phyloP scores from a whole-genome alignment of 2,888 invertebrate species.

The Rambutsinella grinnellia region DNA sequence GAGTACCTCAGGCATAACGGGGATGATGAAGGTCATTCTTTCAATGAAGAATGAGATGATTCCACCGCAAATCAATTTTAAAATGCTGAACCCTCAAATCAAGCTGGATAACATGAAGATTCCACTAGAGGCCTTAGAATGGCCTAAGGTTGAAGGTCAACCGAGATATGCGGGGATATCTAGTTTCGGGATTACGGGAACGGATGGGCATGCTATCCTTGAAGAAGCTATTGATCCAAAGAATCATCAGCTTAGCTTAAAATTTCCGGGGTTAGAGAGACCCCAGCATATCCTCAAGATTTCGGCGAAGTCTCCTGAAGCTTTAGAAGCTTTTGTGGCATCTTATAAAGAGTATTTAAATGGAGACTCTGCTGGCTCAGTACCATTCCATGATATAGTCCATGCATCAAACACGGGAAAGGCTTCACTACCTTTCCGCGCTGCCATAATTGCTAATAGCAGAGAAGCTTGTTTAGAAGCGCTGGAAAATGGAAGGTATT shows the following conservation, averaged over 20 bases:
- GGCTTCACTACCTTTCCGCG: too few relatives aligned
- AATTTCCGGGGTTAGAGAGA: slow-evolving; percentile 16
- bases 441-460: too few relatives aligned
- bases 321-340: slow-evolving; percentile 1
- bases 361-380: too few relatives aligned
- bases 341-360: too few relatives aligned
- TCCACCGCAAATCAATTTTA: slow-evolving; percentile 43
- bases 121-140: too few relatives aligned
- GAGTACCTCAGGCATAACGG: slow-evolving; percentile 21
- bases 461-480: too few relatives aligned
- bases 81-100: slow-evolving; percentile 42
- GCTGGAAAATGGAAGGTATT: too few relatives aligned
- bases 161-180: slow-evolving; percentile 12
- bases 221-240: too few relatives aligned
- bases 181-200: slow-evolving; percentile 44
- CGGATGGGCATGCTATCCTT: slow-evolving; percentile 30
- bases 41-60: slow-evolving; percentile 40
- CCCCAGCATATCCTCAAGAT: slow-evolving; percentile 23
- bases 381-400: too few relatives aligned
- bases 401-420: too few relatives aligned
- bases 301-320: slow-evolving; percentile 28
- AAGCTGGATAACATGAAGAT: slow-evolving; percentile 41
- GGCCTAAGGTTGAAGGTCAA: not conserved
- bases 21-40: slow-evolving; percentile 49
- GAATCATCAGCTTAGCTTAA: too few relatives aligned